phyloP scores from a whole-genome alignment of 1,140 invertebrate genomes.

The Trichoplusia ni region DNA sequence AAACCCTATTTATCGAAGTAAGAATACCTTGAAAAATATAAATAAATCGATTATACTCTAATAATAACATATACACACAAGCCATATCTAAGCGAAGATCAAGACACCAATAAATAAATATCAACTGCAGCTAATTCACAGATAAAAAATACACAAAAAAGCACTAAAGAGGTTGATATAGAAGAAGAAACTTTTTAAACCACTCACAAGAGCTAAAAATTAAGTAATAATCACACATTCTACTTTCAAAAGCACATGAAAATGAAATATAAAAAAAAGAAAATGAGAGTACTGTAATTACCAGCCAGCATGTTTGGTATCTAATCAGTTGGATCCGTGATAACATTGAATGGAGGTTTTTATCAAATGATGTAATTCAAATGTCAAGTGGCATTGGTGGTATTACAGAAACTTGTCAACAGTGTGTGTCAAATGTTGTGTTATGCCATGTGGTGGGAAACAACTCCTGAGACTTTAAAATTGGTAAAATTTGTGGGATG shows the following conservation, averaged over 20 bases:
- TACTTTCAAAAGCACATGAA: constrained; percentile 4
- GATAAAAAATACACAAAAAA: neutral
- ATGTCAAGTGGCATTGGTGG: too few species aligned
- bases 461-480: too few species aligned
- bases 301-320: neutral
- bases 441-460: too few species aligned
- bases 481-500: too few species aligned
- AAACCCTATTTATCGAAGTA: too few species aligned
- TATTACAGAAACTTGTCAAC: too few species aligned
- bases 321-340: neutral
- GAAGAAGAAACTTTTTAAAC: constrained; percentile 2
- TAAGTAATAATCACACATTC: constrained; percentile 64
- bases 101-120: neutral
- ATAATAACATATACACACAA: too few species aligned
- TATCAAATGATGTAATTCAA: constrained; percentile 1
- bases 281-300: constrained; percentile 19
- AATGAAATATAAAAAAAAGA: neutral
- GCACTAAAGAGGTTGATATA: neutral
- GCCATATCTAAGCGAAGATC: neutral
- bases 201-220: constrained; percentile 39
- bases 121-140: constrained; percentile 4
- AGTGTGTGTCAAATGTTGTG: too few species aligned
- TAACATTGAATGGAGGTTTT: neutral
- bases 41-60: too few species aligned
- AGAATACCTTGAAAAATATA: too few species aligned